phyloP scores from a whole-genome alignment of 2,113 vertebrate genomes.

The Siniperca chuatsi region DNA sequence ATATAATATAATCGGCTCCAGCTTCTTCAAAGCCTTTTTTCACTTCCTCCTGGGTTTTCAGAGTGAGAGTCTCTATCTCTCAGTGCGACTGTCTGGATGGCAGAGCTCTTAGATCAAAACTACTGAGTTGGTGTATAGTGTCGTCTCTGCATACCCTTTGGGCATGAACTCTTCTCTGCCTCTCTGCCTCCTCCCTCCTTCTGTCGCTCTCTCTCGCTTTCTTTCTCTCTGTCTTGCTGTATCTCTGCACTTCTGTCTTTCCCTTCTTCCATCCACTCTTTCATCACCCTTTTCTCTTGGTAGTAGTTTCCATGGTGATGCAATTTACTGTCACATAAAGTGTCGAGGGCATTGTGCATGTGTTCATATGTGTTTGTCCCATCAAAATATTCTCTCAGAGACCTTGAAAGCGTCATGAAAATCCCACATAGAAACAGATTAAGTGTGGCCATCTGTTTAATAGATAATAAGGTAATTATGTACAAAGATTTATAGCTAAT shows the following conservation, averaged over 20 bases:
- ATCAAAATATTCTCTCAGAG: conserved; percentile 64
- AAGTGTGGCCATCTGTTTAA: conserved; percentile 50
- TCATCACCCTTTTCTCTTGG: conserved; percentile 65
- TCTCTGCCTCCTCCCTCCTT: not conserved
- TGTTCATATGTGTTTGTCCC: conserved; percentile 57
- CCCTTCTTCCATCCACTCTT: conserved; percentile 46
- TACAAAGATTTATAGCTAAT: conserved; percentile 47
- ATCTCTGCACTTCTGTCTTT: conserved; percentile 21
- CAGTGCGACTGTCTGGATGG: conserved; percentile 31
- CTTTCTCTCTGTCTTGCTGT: conserved; percentile 5
- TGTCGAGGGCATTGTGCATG: conserved; percentile 60
- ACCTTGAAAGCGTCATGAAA: conserved; percentile 60
- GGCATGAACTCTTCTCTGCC: conserved; percentile 52
- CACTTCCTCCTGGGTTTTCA: conserved; percentile 39
- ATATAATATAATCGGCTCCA: conserved; percentile 33
- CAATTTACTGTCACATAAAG: conserved; percentile 76
- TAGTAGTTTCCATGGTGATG: conserved; percentile 83
- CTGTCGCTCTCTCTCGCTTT: not conserved
- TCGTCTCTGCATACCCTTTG: conserved; percentile 42
- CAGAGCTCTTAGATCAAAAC: conserved; percentile 58
- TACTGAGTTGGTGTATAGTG: conserved; percentile 43
- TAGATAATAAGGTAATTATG: conserved; percentile 59
- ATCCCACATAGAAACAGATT: conserved; percentile 50
- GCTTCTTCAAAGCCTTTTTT: conserved; percentile 46
- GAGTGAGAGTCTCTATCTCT: conserved; percentile 18